Base-by-base conservation (phyloP, 2,113 vertebrate species). In the Naja naja region DNA sequence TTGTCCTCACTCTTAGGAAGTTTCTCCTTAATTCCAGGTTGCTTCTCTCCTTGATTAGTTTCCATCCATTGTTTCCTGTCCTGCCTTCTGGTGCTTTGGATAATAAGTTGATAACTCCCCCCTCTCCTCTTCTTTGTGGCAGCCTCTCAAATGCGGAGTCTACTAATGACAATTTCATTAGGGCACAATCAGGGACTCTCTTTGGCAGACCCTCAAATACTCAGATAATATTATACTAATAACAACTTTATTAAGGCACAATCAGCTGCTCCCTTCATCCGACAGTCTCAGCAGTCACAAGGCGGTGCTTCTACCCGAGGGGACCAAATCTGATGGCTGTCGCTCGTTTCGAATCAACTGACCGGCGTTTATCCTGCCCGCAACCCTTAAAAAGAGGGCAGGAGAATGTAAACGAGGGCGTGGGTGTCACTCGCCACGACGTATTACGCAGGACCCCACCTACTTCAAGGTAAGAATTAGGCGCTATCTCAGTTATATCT, bases 401-500 rank as follows among this genome's bases (percentile, higher is more conserved):
- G 60, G 49, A 30, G 34, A 30, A 23, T 11, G 9, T 4, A 8
- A 34, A 9, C 9, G 23, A 16, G 45, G 20, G 39, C 18, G 91
- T 49, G 89, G 14, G 56, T 60, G 56, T 49, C 45, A 30, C 47
- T 30, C 58, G 74, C 60, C 30, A 43, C n/a, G 47, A 22, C 55
- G 16, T 47, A 25, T 87, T 64, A 87, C 55, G 89, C 16, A 60
- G 23, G 45, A 22, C 86, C 30, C 55, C 89, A 87, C 89, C 74
- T 81, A 64, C 89, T 55, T 45, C 55, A 90, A 87, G 88, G 92
- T 90, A 87, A 90, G 92, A 64, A 43, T 47, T 56, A 64, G n/a
- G 23, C 43, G 4, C n/a, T 4, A 20, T 85, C 92, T 85, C 87
- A 14, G 10, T 56, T n/a, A 25, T n/a, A 25, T 47, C 52, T 25